Evolutionary conservation across 1,140 invertebrate species (phyloP), one percentile per base, ranked within the genome.

Genomic region (Lasioglossum baleicum): DNA sequence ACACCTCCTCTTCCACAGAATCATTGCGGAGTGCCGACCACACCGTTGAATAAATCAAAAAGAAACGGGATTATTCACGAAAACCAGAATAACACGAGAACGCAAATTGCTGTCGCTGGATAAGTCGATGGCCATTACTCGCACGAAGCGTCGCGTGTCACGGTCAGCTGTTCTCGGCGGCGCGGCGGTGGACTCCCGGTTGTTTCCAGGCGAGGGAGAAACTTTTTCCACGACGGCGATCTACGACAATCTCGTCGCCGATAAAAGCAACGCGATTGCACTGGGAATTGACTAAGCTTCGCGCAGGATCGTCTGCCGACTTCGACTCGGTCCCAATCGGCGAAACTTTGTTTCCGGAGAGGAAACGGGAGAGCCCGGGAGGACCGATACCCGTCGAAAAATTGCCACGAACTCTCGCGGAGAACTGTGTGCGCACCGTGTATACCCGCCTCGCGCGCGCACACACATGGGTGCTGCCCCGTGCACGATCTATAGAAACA

Each of bases 241-340:
- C 64, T 15, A 22, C 31, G 68, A 56, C 26, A 2, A 2, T 64
- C 66, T 17, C 11, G 1, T 5, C 22, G 67, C 22, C 48, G 67
- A 72, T 71, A 64, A 42, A 64, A 64, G 44, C 58, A 35, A 3
- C 44, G 31, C 26, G 70, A 80, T 79, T 72, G 76, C 76, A 70
- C 75, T 20, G 66, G 75, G 75, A 77, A 70, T 77, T 77, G 75
- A 70, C 75, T 70, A 70, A 77, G 58, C 64, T 44, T 48, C 63
- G 31, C 64, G 51, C 40, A 65, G 61, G 22, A 75, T 71, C 66
- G 66, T 61, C 65, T 35, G 11, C 10, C 58, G 75, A 40, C n/a
- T 48, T 56, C 51, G 8, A 11, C 2, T 20, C 51, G 51, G 4
- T 56, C 17, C 51, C 15, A 20, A 58, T n/a, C 56, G 56, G 56